Evolutionary conservation across 2,113 vertebrate genomes (phyloP), one percentile per base, ranked within the genome.

Genomic region (Anarhynchus alexandrinus): DNA sequence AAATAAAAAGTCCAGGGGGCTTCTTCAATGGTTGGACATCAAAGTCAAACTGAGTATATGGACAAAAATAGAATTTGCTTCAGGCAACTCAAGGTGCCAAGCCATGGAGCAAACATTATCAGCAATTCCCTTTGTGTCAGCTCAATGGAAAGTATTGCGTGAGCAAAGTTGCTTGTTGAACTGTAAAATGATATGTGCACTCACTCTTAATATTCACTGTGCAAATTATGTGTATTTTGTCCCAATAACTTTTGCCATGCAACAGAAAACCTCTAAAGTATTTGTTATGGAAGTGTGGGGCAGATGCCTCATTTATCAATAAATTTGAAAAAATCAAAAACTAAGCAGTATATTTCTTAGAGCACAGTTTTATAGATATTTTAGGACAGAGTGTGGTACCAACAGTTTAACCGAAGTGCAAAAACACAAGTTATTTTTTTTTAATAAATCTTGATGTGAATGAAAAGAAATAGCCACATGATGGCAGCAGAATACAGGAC

Each of bases 401-500:
- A 64, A 21, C 9, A 72, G 86, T 65, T 72, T 55, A 47, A 20
- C 21, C 2, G 2, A 59, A 11, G 29, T 51, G 25, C 17, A 83
- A 85, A 84, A 20, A 2, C 21, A 6, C 12, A 34, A 45, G 8
- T 80, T 59, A 79, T 38, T 67, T 54, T 67, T 54, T 30, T 58
- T 36, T 26, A 15, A 10, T 32, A 54, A 32, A 51, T 42, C 32
- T 34, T 71, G 15, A 51, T 40, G 71, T 57, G 66, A 93, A 29
- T 66, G 58, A 54, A 78, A 96, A 90, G 51, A 70, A 95, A 82
- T 51, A 86, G 40, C 97, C 97, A 96, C 97, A 92, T 85, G 97
- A 95, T 97, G 96, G 95, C 93, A 89, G 96, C 93, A 97, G 95
- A 96, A 91, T 92, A 96, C 97, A 95, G 1, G 6, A 49, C 83